A percentile compares a stretch with the other conserved stretches of the same genome.
Evolutionary conservation across 1,140 invertebrate genomes (phyloP).

Genomic region (Saccostrea cuccullata): DNA sequence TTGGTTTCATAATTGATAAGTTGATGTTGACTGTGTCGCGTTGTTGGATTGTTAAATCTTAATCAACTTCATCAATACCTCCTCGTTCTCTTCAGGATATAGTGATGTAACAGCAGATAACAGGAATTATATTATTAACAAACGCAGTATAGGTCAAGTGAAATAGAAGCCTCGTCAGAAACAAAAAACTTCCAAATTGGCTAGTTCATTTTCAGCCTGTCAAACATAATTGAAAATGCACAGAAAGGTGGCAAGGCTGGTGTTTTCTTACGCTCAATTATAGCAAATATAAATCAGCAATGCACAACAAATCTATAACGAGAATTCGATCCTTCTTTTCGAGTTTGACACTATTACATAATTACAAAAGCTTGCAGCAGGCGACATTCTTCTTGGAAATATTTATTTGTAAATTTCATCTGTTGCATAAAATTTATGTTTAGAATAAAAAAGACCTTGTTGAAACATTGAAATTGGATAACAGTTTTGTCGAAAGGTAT

Average conservation of each 20-base stretch:
- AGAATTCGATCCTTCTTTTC: not conserved
- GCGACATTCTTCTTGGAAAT: conserved; percentile 20
- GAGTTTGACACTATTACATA: conserved; percentile 25
- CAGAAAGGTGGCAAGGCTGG: not conserved
- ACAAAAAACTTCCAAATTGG: conserved; percentile 21
- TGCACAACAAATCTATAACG: conserved; percentile 10
- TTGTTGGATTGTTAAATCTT: not conserved
- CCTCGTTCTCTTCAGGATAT: not conserved
- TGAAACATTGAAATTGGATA: not conserved
- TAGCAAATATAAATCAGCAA: conserved; percentile 17
- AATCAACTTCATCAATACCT: conserved; percentile 3
- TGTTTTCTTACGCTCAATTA: conserved; percentile 35
- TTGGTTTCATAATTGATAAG: not conserved
- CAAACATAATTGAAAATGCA: conserved; percentile 16
- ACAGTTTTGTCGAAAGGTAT: not conserved
- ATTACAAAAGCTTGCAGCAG: not conserved
- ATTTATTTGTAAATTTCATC: conserved; percentile 25
- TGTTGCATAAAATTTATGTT: conserved; percentile 12
- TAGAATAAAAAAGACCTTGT: conserved; percentile 15
- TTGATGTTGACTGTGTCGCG: not conserved
- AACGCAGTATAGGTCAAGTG: not conserved
- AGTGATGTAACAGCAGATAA: conserved; percentile 14
- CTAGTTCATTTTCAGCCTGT: conserved; percentile 20
- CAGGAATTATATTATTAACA: conserved; percentile 9
- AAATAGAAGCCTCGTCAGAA: not conserved